A percentile compares a stretch with the other conserved stretches of the same genome.
Conservation (phyloP, 2,113 vertebrate species). For the Condylura cristata region DNA sequence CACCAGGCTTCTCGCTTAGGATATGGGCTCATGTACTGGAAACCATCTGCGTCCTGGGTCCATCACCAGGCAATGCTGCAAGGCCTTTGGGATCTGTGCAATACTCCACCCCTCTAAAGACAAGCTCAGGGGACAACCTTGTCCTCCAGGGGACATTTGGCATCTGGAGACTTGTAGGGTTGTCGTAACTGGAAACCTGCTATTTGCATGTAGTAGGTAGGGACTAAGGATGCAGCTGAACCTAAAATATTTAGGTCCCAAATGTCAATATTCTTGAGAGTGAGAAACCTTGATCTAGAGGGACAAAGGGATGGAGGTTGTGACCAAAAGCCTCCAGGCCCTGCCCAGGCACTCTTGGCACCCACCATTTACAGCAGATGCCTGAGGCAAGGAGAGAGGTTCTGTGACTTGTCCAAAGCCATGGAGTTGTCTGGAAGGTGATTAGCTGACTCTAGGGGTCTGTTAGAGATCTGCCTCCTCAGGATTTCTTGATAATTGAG, state of each 20-base stretch:
- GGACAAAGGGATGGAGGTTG: background rate
- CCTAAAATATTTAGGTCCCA: background rate
- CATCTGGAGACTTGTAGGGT: background rate
- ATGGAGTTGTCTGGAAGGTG: background rate
- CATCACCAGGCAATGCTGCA: background rate
- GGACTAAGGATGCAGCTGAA: background rate
- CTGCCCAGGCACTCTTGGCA: background rate
- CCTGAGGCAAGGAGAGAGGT: background rate
- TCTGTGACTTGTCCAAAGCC: background rate
- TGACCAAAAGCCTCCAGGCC: background rate
- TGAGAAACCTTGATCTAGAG: background rate
- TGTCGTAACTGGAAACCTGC: background rate
- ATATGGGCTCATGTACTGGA: background rate
- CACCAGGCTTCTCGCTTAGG: background rate
- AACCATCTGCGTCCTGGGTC: background rate
- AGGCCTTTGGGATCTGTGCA: background rate
- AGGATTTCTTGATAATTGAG: background rate
- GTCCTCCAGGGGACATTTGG: background rate
- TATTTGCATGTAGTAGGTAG: background rate
- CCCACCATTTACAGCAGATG: background rate
- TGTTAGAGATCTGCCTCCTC: background rate
- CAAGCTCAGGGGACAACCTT: background rate
- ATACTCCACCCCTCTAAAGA: background rate
- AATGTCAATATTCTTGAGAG: background rate
- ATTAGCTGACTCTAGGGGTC: background rate